These are phyloP conservation scores for Drosophila sturtevanti DNA, from an alignment of 1,140 invertebrate species.

Conservation along the genomic window DNA sequence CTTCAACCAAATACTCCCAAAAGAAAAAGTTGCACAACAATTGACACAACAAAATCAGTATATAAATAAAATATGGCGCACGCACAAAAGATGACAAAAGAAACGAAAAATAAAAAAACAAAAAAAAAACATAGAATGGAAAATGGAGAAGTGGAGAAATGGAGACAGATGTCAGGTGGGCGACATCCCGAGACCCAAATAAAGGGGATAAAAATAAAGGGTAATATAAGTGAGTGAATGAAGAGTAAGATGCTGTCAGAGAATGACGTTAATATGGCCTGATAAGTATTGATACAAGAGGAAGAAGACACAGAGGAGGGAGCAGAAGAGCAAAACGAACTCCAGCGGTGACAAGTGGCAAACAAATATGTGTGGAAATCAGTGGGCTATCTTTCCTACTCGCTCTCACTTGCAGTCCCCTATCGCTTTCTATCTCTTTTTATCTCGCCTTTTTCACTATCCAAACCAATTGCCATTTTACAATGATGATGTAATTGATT, in stretches of 20 bases:
- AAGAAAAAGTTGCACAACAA: constrained; percentile 68
- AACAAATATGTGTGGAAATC: constrained; percentile 32
- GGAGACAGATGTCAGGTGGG: constrained; percentile 52
- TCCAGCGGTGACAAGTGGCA: constrained; percentile 9
- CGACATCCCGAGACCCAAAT: neutral
- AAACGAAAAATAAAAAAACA: too few species aligned
- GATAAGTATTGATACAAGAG: constrained; percentile 74
- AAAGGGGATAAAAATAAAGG: neutral
- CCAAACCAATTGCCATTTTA: constrained; percentile 70
- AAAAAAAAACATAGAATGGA: neutral
- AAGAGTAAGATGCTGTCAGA: constrained; percentile 32
- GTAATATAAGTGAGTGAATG: neutral
- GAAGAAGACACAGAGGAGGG: constrained; percentile 11
- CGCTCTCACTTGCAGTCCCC: neutral
- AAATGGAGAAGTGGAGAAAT: too few species aligned
- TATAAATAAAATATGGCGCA: constrained; percentile 76
- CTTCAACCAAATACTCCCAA: constrained; percentile 5
- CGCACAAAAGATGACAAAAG: constrained; percentile 56
- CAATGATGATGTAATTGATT: constrained; percentile 81
- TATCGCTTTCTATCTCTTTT: neutral
- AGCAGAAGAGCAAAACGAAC: neutral
- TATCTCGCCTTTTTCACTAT: constrained; percentile 33
- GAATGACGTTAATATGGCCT: constrained; percentile 67
- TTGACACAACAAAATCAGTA: constrained; percentile 56
- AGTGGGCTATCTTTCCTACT: neutral